Percentiles rank a stretch among this genome's conserved stretches.
phyloP scores from a whole-genome alignment of 1,140 invertebrate genomes.

The Zaprionus davidi region DNA sequence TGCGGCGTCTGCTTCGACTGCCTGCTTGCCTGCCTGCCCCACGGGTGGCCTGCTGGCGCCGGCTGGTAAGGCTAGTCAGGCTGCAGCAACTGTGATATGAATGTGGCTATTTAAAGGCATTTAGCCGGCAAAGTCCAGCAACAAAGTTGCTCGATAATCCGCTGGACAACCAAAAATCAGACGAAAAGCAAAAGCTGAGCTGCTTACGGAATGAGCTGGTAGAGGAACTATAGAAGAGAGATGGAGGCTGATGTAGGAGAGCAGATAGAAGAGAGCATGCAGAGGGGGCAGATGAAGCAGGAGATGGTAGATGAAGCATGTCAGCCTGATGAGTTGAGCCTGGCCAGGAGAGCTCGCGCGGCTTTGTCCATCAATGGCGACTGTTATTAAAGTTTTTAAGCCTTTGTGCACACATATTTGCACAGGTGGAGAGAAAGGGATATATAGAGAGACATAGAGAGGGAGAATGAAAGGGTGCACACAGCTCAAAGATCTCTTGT shows the following conservation, averaged over 20 bases:
- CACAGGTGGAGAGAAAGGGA: slow-evolving; percentile 15
- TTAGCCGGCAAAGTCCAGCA: slow-evolving; percentile 67
- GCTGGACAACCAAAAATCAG: slow-evolving; percentile 28
- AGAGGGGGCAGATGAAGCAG: background rate
- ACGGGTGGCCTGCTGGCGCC: slow-evolving; percentile 63
- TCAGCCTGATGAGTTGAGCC: slow-evolving; percentile 55
- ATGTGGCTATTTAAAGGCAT: slow-evolving; percentile 77
- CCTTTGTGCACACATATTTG: slow-evolving; percentile 67
- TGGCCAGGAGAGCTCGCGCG: slow-evolving; percentile 5
- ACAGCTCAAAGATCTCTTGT: slow-evolving; percentile 1
- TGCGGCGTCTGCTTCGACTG: slow-evolving; percentile 48
- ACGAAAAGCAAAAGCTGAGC: slow-evolving; percentile 15
- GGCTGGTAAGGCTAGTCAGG: slow-evolving; percentile 11
- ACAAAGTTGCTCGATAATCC: slow-evolving; percentile 31
- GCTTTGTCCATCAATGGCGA: slow-evolving; percentile 58
- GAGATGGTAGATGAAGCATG: background rate
- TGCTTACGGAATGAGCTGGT: background rate
- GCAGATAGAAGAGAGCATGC: background rate
- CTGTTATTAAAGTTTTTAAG: slow-evolving; percentile 55
- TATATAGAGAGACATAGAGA: no score
- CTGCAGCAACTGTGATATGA: slow-evolving; percentile 42
- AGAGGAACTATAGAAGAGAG: background rate
- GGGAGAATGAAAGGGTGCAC: background rate
- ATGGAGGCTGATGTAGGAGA: no score
- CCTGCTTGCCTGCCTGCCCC: slow-evolving; percentile 8